Evolutionary conservation across 2,797 vertebrate species (phyloP).

Genomic region (Enteromius mattozi): DNA sequence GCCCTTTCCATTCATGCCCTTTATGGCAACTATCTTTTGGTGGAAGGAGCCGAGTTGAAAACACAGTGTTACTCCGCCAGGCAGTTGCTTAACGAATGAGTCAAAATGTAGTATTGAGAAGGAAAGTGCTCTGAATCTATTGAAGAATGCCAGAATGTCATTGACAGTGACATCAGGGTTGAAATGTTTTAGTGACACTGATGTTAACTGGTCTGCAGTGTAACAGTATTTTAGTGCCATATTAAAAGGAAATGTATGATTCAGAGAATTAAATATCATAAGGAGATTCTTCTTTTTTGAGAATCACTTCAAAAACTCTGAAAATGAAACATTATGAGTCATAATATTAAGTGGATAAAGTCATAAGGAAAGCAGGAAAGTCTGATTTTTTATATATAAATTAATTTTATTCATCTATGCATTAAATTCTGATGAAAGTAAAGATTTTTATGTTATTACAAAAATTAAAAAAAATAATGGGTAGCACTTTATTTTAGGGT

Average conservation of each 20-base stretch:
- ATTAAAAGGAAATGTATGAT: not conserved
- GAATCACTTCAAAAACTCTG: not conserved
- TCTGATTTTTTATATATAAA: too few relatives aligned
- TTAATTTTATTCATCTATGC: too few relatives aligned
- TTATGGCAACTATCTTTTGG: conserved; percentile 28
- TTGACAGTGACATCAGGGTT: not conserved
- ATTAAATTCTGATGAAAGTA: too few relatives aligned
- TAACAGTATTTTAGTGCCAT: not conserved
- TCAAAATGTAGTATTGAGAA: not conserved
- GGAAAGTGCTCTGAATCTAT: conserved; percentile 4
- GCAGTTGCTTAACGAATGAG: conserved; percentile 17
- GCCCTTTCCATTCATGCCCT: conserved; percentile 21
- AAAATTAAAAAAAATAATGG: too few relatives aligned
- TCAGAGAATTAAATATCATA: not conserved
- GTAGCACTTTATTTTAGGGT: too few relatives aligned
- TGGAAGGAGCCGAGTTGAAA: conserved; percentile 4
- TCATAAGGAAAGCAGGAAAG: not conserved
- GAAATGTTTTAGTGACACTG: not conserved
- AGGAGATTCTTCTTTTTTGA: not conserved
- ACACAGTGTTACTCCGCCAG: not conserved
- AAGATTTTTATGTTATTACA: too few relatives aligned
- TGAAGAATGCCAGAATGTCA: not conserved
- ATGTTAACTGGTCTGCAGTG: not conserved
- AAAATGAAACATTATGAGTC: not conserved
- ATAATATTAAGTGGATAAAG: not conserved